Base-by-base conservation (phyloP, 2,888 invertebrate genomes). In the Omphaloscelis lunosa region DNA sequence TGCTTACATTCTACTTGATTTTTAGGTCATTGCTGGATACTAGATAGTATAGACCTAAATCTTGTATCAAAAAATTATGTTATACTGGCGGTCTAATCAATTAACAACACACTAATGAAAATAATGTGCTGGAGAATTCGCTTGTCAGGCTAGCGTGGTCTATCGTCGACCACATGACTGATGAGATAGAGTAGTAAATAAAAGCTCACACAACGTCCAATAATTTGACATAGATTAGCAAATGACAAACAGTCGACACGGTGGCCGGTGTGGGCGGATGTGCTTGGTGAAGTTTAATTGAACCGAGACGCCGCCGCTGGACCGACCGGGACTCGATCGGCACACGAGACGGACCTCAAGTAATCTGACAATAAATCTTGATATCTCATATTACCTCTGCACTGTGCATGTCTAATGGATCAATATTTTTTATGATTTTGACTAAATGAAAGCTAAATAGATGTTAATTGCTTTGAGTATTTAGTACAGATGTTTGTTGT, bases 281-380 rank as follows among this genome's bases (percentile, higher is more conserved):
- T 15, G 27, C 58, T 12, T 97, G 97, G 97, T 97, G 97, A 97
- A 97, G 97, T 97, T 97, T 97, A 97, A 97, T 97, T 97, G 97
- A 97, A 97, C 90, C 83, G 90, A 85, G 89, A 86, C 86, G 73
- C 84, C 86, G 73, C 84, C 82, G 69, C 86, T 77, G 78, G 78
- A 79, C 85, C 88, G 75, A 75, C 81, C 75, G 90, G 88, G 90
- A 89, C 83, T 86, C 88, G 89, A 90, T 90, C 90, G 89, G 84
- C 84, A 84, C 79, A 67, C 48, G 89, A 89, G 88, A 90, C 63
- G 75, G 74, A 84, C 72, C 68, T 76, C 58, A 70, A 75, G 17
- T 27, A 65, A 65, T 34, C 53, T 63, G 48, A 62, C 59, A 68
- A 71, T 48, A 67, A 69, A 82, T 56, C 34, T 39, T 20, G 29